Evolutionary conservation across 2,888 invertebrate genomes (phyloP), one percentile per base, ranked within the genome.

Genomic region (Lapara coniferarum): DNA sequence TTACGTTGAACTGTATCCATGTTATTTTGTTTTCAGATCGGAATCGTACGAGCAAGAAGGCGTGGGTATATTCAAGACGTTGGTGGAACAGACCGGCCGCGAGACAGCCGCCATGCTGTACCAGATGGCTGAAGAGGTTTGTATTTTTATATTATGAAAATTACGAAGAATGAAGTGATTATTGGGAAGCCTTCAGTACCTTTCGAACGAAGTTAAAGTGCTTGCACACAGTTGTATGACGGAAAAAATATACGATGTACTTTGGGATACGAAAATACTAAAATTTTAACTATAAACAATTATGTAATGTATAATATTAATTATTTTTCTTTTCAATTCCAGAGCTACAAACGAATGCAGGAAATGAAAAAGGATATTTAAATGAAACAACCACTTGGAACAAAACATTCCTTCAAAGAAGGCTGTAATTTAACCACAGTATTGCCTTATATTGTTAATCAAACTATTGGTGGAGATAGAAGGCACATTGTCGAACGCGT

Each of bases 71-170:
- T 95, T 97, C 80, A 95, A 95, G 74, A 88, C 94, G 14, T 88
- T 97, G 78, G 96, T 97, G 0, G 95, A 96, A 57, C 96, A 97
- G 81, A 96, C 96, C 0, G 97, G 97, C 0, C 81, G 86, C 0
- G 90, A 94, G 8, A 96, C 95, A 13, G 94, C 95, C 0, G 90
- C 94, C 5, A 86, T 94, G 58, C 81, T 96, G 2, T 89, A 91
- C 59, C 85, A 91, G 66, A 93, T 95, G 75, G 96, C 96, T 0
- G 94, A 95, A 78, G 92, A 95, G 86, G 95, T 93, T 10, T 10
- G 25, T 56, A 19, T 12, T 13, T 25, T 12, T 25, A 25, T 25
- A 25, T 25, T n/a, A n/a, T n/a, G 25, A 25, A 25, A 2, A 25
- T 25, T 25, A 25, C 25, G 25, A 25, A 25, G 25, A 25, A 25